These are phyloP conservation scores for Hecatera dysodea DNA, from an alignment of 2,888 invertebrate genomes.

Conservation along the genomic window DNA sequence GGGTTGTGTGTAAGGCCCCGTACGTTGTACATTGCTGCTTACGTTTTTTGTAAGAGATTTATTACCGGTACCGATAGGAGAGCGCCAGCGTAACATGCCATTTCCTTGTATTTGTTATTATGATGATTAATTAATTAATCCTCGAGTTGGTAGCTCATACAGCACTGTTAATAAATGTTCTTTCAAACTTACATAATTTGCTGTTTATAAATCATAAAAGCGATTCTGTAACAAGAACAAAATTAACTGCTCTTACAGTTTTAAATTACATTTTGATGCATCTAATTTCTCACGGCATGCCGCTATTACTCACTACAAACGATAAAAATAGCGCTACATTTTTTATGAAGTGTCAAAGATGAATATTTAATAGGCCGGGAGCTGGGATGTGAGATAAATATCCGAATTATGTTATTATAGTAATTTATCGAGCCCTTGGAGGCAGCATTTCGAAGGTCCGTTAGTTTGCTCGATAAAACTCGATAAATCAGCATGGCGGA, in stretches of 20 bases:
- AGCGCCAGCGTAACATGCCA: slow-evolving; percentile 31
- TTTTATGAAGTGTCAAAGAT: slow-evolving; percentile 60
- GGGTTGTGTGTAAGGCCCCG: slow-evolving; percentile 16
- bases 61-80: slow-evolving; percentile 47
- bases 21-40: slow-evolving; percentile 14
- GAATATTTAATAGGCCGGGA: slow-evolving; percentile 55
- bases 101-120: slow-evolving; percentile 44
- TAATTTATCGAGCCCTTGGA: slow-evolving; percentile 56
- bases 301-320: slow-evolving; percentile 28
- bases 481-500: slow-evolving; percentile 55
- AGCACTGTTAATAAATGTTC: slow-evolving; percentile 22
- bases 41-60: slow-evolving; percentile 52
- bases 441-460: slow-evolving; percentile 52
- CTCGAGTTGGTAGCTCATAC: slow-evolving; percentile 17
- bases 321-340: slow-evolving; percentile 31
- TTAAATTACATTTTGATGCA: slow-evolving; percentile 55
- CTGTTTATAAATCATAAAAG: slow-evolving; percentile 31
- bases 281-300: slow-evolving; percentile 39
- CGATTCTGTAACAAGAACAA: slow-evolving; percentile 33
- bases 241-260: slow-evolving; percentile 41
- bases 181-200: slow-evolving; percentile 15
- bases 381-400: slow-evolving; percentile 32
- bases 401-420: slow-evolving; percentile 65
- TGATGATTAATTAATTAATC: slow-evolving; percentile 40
- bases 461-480: slow-evolving; percentile 55